These are phyloP conservation scores for Nothura maculosa DNA, from an alignment of 2,797 vertebrate species.

Conservation along the genomic window DNA sequence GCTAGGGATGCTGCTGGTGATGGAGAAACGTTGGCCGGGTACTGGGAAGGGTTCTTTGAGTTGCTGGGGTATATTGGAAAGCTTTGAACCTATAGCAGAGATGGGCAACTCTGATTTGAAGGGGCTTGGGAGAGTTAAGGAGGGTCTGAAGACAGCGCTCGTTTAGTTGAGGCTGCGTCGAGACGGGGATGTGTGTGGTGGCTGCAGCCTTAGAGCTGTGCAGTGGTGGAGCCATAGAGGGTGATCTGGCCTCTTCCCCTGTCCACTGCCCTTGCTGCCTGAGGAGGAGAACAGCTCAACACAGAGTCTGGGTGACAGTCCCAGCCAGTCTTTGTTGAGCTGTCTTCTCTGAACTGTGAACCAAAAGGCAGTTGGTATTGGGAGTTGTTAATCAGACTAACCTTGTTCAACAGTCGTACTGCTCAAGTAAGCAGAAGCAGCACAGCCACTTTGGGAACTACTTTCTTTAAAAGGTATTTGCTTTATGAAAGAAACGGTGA, in stretches of 20 bases:
- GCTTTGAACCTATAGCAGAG: not conserved
- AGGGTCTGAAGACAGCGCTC: not conserved
- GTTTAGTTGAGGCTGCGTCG: not conserved
- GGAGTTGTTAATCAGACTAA: not conserved
- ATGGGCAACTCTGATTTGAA: not conserved
- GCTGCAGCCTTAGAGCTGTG: not conserved
- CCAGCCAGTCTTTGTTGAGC: not conserved
- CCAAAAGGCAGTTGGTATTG: not conserved
- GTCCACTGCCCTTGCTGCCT: not conserved
- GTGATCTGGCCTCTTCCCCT: not conserved
- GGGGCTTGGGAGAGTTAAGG: not conserved
- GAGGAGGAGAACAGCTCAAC: not conserved
- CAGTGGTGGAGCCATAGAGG: not conserved
- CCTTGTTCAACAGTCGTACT: not conserved
- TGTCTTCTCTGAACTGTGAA: not conserved
- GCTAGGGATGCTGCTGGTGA: not conserved
- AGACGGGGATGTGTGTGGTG: not conserved
- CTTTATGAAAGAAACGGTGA: not conserved
- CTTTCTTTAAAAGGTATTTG: not conserved
- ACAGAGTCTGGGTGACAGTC: not conserved
- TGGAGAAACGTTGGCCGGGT: not conserved
- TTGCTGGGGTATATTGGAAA: not conserved
- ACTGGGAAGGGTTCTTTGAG: not conserved
- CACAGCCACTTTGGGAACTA: not conserved
- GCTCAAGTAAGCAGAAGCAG: not conserved